Evolutionary conservation across 1,140 invertebrate genomes (phyloP), one percentile per base, ranked within the genome.

Genomic region (Leptinotarsa undecemlineata): DNA sequence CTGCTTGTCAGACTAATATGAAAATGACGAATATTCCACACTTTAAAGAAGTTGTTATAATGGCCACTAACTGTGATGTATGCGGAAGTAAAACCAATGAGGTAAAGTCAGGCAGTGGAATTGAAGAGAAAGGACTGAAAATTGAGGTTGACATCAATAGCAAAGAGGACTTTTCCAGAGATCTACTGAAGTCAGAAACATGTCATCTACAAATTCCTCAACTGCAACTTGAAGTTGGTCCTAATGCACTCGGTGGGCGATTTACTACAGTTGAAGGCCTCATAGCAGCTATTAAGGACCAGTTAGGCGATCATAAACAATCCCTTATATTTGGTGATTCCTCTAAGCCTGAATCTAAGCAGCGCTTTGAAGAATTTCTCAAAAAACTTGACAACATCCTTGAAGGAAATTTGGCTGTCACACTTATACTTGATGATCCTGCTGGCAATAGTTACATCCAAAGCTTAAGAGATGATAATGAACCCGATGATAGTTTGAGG

Each of bases 381-480:
- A 81, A 85, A 1, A 89, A 92, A 78, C 86, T 98, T 33, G 89
- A 95, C 71, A 84, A 91, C 69, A 89, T 97, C 11, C 83, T 96
- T 19, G 86, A 89, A 19, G 88, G 92, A 0, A 86, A 91, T 78
- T 84, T 85, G n/a, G 68, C 87, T 4, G 86, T 92, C 57, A 97
- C 94, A 1, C 78, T 99, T 3, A 85, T 98, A 19, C 84, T 99
- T 62, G 95, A 99, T 86, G 98, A 99, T 88, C 96, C 97, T 15
- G 95, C 97, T 51, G 98, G 98, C 15, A 99, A 99, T 86, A 98
- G 96, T 81, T 99, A 98, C 85, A 87, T 99, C 60, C 96, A 98
- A 88, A 93, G 91, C 85, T 81, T 92, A 17, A 88, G 87, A 77
- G 89, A 89, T 60, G 90, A 90, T 48, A 88, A 91, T 71, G 62